Evolutionary conservation across 2,797 vertebrate species (phyloP).

Genomic region (Rhabdophis nuchalis): DNA sequence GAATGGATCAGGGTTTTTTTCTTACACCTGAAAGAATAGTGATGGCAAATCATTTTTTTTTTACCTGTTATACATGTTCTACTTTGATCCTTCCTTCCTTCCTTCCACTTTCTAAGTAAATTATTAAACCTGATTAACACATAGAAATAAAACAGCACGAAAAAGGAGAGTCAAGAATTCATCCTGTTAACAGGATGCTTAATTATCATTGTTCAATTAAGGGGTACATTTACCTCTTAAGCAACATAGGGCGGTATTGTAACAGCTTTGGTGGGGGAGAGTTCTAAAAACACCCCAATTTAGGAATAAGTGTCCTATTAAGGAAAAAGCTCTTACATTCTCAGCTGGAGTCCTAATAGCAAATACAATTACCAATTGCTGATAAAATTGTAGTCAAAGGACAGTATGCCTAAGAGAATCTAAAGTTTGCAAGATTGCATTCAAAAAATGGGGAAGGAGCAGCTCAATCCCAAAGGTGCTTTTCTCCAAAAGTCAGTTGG

Average conservation of each 20-base stretch:
- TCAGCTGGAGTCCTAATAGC: neutral
- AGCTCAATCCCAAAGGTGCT: neutral
- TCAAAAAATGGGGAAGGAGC: neutral
- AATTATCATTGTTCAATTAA: neutral
- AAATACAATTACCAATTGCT: neutral
- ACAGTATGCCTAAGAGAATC: neutral
- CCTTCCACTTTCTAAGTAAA: neutral
- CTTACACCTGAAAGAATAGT: neutral
- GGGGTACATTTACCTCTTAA: neutral
- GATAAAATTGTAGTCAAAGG: neutral
- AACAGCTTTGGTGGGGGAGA: neutral
- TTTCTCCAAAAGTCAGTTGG: neutral
- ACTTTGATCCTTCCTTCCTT: neutral
- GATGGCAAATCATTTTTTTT: neutral
- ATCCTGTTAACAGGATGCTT: neutral
- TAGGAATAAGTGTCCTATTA: neutral
- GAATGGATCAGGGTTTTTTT: neutral
- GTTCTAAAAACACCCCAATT: neutral
- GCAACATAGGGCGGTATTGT: neutral
- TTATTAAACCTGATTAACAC: neutral
- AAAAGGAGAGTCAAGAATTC: neutral
- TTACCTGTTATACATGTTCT: neutral
- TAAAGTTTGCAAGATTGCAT: neutral
- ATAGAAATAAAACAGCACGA: neutral
- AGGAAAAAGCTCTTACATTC: constrained; percentile 3